Percentiles rank a stretch among this genome's conserved stretches.
phyloP scores from a whole-genome alignment of 2,888 invertebrate genomes.

The Rhodophaea formosa region DNA sequence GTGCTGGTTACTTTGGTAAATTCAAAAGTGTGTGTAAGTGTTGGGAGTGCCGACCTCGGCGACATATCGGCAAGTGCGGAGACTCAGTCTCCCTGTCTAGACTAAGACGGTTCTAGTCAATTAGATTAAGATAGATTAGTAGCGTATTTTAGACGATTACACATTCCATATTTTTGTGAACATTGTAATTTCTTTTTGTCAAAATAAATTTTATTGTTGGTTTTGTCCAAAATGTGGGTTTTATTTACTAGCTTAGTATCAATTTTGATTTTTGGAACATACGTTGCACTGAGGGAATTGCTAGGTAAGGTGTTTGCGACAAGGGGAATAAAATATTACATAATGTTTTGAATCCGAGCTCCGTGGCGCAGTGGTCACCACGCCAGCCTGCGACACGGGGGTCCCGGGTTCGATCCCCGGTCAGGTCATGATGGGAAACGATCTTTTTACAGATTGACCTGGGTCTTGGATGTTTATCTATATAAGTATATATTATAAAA shows the following conservation, averaged over 20 bases:
- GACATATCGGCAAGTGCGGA: slow-evolving; percentile 42
- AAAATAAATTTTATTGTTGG: slow-evolving; percentile 41
- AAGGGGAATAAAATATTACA: too few species aligned
- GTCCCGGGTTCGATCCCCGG: too few species aligned
- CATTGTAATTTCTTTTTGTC: slow-evolving; percentile 39
- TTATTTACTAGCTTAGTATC: neutral
- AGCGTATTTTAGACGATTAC: slow-evolving; percentile 29
- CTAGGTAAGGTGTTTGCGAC: too few species aligned
- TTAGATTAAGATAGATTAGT: slow-evolving; percentile 46
- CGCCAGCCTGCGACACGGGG: too few species aligned
- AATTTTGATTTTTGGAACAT: too few species aligned
- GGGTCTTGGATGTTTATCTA: too few species aligned
- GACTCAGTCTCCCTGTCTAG: slow-evolving; percentile 38
- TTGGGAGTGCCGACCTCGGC: slow-evolving; percentile 24
- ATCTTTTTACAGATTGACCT: too few species aligned
- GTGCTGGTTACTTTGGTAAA: neutral
- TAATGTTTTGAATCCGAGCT: too few species aligned
- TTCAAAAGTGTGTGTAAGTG: neutral
- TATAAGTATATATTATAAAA: too few species aligned
- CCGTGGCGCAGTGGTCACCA: too few species aligned
- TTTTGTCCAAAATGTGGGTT: slow-evolving; percentile 30
- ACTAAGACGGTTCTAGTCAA: slow-evolving; percentile 56
- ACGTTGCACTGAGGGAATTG: too few species aligned
- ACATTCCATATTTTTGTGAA: slow-evolving; percentile 61
- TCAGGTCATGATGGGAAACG: too few species aligned